phyloP scores from a whole-genome alignment of 92 coral and sea anemone genomes.

The Isaurus tuberculatus region DNA sequence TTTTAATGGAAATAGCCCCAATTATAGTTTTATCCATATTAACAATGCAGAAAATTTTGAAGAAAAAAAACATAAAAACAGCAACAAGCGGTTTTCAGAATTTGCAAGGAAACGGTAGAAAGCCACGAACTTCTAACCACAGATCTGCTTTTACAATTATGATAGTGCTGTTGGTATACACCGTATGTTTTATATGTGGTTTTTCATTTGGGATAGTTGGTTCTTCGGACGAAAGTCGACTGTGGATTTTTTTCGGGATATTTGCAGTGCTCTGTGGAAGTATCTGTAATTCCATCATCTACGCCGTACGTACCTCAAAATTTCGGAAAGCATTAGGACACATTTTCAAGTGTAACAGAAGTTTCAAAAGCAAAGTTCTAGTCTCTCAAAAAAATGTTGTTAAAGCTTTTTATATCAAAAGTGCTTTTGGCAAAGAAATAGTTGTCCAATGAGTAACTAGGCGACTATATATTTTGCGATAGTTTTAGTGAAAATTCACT shows the following conservation, averaged over 20 bases:
- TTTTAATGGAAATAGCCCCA: not conserved
- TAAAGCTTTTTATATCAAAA: not conserved
- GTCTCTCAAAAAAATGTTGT: not conserved
- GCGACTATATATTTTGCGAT: too few species aligned
- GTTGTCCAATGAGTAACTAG: too few species aligned
- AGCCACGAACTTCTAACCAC: not conserved
- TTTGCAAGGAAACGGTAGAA: not conserved
- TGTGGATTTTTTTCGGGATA: not conserved
- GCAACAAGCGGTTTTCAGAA: not conserved
- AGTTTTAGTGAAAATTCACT: too few species aligned
- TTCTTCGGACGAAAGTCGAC: not conserved
- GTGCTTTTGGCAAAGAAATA: not conserved
- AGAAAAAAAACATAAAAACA: not conserved
- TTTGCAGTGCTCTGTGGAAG: not conserved
- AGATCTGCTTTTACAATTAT: slow-evolving; percentile 3
- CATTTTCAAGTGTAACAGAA: not conserved
- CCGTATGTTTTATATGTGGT: not conserved
- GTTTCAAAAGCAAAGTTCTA: not conserved
- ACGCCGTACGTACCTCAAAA: not conserved
- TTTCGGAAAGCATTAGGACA: slow-evolving; percentile 7
- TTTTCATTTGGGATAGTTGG: not conserved
- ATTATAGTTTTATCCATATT: not conserved
- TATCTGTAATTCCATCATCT: not conserved
- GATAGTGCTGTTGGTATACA: slow-evolving; percentile 1
- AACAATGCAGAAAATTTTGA: not conserved